Conservation (phyloP, 2,113 vertebrate genomes). For the Raja brachyura region DNA sequence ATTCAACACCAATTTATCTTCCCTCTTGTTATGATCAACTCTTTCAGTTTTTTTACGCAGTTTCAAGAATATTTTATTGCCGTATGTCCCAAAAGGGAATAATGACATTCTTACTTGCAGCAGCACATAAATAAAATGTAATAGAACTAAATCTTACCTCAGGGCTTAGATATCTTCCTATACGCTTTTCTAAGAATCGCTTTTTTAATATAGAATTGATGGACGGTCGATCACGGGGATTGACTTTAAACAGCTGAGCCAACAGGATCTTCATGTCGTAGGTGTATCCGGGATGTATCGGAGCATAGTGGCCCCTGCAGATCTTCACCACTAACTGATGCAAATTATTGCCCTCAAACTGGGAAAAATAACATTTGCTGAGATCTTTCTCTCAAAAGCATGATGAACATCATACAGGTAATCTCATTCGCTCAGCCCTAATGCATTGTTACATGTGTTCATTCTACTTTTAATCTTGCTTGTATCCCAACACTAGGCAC, state of each 20-base stretch:
- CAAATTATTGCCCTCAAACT: slow-evolving; percentile 76
- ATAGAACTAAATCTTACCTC: slow-evolving; percentile 56
- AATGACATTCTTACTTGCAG: too few species aligned
- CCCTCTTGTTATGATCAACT: not conserved
- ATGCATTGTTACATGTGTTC: not conserved
- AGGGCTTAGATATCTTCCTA: slow-evolving; percentile 58
- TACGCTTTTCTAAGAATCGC: slow-evolving; percentile 64
- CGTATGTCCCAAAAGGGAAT: too few species aligned
- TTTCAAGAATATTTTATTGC: not conserved
- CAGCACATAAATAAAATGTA: not conserved
- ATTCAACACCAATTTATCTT: not conserved
- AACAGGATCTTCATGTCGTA: slow-evolving; percentile 63
- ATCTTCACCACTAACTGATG: slow-evolving; percentile 77
- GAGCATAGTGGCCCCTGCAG: slow-evolving; percentile 68
- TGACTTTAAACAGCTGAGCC: slow-evolving; percentile 75
- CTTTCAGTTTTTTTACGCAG: not conserved
- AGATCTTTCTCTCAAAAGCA: not conserved
- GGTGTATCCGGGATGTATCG: slow-evolving; percentile 66
- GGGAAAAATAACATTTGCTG: slow-evolving; percentile 40
- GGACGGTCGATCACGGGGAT: slow-evolving; percentile 73
- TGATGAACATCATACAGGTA: not conserved
- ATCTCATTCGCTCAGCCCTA: not conserved
- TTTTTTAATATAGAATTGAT: slow-evolving; percentile 69
- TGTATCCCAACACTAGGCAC: not conserved
- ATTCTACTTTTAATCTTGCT: not conserved